These are phyloP conservation scores for Cirrhinus molitorella DNA, from an alignment of 2,797 vertebrate genomes.

Conservation along the genomic window DNA sequence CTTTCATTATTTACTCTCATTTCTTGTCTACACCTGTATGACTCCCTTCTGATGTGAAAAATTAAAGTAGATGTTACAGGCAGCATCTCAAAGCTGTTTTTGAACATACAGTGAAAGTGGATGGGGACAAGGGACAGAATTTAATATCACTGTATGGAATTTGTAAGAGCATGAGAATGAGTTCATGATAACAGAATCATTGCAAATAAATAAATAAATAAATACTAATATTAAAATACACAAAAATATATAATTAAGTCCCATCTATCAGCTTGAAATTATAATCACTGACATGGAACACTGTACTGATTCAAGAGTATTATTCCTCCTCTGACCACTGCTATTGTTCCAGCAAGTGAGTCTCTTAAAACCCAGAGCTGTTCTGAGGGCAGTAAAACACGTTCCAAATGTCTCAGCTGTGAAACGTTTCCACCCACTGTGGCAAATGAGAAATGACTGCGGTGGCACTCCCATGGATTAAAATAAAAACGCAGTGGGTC, in stretches of 20 bases:
- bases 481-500: conserved; percentile 32
- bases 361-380: conserved; percentile 23
- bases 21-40: neutral
- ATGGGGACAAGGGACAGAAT: too few relatives aligned
- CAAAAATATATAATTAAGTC: neutral
- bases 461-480: conserved; percentile 25
- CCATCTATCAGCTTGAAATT: neutral
- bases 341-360: conserved; percentile 14
- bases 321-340: neutral
- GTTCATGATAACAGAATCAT: too few relatives aligned
- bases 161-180: too few relatives aligned
- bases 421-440: conserved; percentile 34
- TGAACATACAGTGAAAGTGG: too few relatives aligned
- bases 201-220: neutral
- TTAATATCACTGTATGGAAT: too few relatives aligned
- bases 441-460: conserved; percentile 35
- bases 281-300: neutral
- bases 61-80: neutral
- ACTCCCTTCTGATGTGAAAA: neutral
- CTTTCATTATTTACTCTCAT: too few relatives aligned
- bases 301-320: neutral
- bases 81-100: neutral
- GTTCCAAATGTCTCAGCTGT: conserved; percentile 21
- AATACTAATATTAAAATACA: neutral
- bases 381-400: conserved; percentile 23